Conservation (phyloP, 2,888 invertebrate species). For the Eudemis profundana region DNA sequence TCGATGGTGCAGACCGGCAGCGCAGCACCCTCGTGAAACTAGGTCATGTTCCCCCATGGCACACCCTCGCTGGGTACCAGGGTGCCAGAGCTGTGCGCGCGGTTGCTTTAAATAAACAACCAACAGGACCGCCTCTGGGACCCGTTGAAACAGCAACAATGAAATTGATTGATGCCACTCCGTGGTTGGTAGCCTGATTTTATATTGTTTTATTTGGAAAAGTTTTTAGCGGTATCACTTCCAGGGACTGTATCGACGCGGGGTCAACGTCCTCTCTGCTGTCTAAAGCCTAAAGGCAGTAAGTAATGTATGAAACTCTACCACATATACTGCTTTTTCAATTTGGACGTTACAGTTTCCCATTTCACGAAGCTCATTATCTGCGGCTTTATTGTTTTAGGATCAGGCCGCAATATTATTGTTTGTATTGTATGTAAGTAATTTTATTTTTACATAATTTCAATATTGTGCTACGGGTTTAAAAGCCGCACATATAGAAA, state of each 20-base stretch:
- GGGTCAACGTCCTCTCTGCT: slow-evolving; percentile 19
- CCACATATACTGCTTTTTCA: background rate
- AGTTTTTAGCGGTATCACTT: background rate
- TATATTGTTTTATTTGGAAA: background rate
- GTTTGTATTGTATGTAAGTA: background rate
- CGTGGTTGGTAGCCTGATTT: slow-evolving; percentile 5
- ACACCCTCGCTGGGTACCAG: slow-evolving; percentile 67
- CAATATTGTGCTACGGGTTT: background rate
- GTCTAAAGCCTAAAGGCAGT: background rate
- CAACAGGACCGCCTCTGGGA: slow-evolving; percentile 35
- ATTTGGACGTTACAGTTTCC: background rate
- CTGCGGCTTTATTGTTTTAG: slow-evolving; percentile 33
- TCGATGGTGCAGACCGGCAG: slow-evolving; percentile 73
- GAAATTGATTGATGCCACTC: slow-evolving; percentile 8
- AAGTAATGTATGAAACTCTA: background rate
- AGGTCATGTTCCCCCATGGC: slow-evolving; percentile 74
- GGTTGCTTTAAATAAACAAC: slow-evolving; percentile 50
- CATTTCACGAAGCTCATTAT: slow-evolving; percentile 1
- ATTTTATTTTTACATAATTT: background rate
- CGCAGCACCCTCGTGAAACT: slow-evolving; percentile 73
- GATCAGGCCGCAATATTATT: slow-evolving; percentile 9
- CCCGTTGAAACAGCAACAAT: background rate
- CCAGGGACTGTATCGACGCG: background rate
- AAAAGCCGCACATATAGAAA: no score
- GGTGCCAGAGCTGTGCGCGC: slow-evolving; percentile 55